phyloP scores from a whole-genome alignment of 2,113 vertebrate genomes.

The Rhabdomys dilectus region DNA sequence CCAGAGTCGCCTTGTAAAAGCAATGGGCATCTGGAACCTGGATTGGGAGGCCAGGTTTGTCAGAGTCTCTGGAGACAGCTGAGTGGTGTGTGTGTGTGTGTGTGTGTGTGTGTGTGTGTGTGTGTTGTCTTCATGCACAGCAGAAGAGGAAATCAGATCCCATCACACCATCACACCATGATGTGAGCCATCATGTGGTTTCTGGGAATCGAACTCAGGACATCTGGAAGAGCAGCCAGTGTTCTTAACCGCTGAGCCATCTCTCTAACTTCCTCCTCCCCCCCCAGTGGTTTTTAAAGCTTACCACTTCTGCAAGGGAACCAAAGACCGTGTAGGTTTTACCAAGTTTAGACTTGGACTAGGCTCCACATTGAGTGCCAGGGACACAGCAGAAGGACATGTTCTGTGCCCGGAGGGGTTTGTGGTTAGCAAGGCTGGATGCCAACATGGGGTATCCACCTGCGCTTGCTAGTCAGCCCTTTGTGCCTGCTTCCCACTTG shows the following conservation, averaged over 20 bases:
- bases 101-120: no score
- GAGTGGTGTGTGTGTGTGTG: background rate
- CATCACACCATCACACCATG: no score
- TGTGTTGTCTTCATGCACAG: no score
- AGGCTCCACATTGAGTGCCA: background rate
- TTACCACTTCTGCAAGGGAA: background rate
- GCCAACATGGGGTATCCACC: accelerated
- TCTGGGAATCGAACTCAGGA: no score
- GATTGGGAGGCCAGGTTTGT: accelerated
- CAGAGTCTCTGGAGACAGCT: background rate
- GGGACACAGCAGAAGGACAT: background rate
- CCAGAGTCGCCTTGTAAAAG: accelerated
- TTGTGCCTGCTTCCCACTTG: accelerated
- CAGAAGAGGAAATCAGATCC: no score
- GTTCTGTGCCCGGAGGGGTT: background rate
- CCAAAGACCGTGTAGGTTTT: accelerated
- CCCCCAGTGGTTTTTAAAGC: background rate
- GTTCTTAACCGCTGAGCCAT: no score
- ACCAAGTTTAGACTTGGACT: background rate
- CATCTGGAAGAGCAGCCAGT: no score
- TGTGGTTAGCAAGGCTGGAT: accelerated
- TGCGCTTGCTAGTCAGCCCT: accelerated
- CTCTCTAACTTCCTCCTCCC: no score
- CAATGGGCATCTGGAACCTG: background rate
- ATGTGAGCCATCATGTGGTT: no score